Base-by-base conservation (phyloP, 2,113 vertebrate species). In the Plectropomus leopardus region DNA sequence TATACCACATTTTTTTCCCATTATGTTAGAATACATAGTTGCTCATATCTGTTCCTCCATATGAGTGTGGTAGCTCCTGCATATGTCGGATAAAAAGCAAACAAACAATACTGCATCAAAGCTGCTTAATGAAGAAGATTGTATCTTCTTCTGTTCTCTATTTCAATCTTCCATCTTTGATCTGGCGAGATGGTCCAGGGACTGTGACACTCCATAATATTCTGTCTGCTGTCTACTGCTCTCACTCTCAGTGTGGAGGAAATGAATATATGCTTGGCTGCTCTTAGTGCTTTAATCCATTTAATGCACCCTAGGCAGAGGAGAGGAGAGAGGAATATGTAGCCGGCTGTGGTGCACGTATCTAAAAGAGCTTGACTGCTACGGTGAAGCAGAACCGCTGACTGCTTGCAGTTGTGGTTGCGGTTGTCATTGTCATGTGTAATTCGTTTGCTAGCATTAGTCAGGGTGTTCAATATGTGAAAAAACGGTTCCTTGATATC, bases 261-360 rank as follows among this genome's bases (percentile, higher is more conserved):
- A 93, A 91, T 91, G 55, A 93, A 91, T 90, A 80, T 76, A 79
- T 84, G 78, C 86, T 86, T 91, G 88, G 84, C 84, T 92, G 89
- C 92, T 86, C 76, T 84, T 64, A 63, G 70, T 70, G 77, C 79
- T 91, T 91, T 91, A 91, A 92, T 93, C 90, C 86, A 88, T 91
- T 90, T 88, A 93, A 92, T 91, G 88, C 86, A 88, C 80, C 67
- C 74, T 86, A 78, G 76, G 86, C 84, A 80, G 73, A 86, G 72
- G 88, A 91, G 42, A 80, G 50, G 26, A 75, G 57, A 79, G 72
- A 76, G 76, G 80, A 84, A 83, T 76, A 86, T 67, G 80, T n/a
- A 78, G 75, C 76, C 34, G 69, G 47, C 80, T 72, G 73, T 67
- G 69, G 68, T 55, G 81, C 64, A 84, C 72, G 66, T 76, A 80